Evolutionary conservation across 2,888 invertebrate species (phyloP).

Genomic region (Brachycybe producta): DNA sequence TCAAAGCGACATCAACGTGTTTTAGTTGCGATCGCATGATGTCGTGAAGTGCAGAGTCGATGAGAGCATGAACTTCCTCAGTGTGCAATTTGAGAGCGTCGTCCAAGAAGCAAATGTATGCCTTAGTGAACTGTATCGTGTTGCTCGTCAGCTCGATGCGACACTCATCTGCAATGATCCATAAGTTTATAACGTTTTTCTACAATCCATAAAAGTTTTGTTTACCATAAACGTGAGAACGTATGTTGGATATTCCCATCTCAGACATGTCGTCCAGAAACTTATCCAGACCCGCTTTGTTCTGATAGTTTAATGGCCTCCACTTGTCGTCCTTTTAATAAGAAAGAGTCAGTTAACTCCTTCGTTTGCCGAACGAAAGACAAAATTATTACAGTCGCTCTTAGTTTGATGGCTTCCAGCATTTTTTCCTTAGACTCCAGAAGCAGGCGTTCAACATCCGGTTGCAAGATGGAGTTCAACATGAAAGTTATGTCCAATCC

Average conservation of each 20-base stretch:
- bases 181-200: neutral
- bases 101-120: conserved; percentile 56
- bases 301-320: conserved; percentile 64
- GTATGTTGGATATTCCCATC: conserved; percentile 50
- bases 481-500: conserved; percentile 88
- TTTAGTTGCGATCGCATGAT: conserved; percentile 61
- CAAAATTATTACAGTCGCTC: conserved; percentile 36
- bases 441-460: conserved; percentile 59
- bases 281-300: conserved; percentile 52
- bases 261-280: conserved; percentile 56
- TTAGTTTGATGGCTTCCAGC: conserved; percentile 63
- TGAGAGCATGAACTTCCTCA: conserved; percentile 55
- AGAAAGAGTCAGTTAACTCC: conserved; percentile 9
- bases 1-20: conserved; percentile 46
- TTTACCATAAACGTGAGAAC: conserved; percentile 47
- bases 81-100: conserved; percentile 62
- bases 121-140: conserved; percentile 64
- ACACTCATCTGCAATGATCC: conserved; percentile 41
- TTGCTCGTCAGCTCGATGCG: conserved; percentile 66
- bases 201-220: neutral
- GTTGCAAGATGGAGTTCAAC: conserved; percentile 68
- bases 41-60: conserved; percentile 57
- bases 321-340: conserved; percentile 59
- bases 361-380: no score
- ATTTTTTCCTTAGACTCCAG: conserved; percentile 66